Conservation (phyloP, 2,797 vertebrate species). For the Gymnoscopelus braueri region DNA sequence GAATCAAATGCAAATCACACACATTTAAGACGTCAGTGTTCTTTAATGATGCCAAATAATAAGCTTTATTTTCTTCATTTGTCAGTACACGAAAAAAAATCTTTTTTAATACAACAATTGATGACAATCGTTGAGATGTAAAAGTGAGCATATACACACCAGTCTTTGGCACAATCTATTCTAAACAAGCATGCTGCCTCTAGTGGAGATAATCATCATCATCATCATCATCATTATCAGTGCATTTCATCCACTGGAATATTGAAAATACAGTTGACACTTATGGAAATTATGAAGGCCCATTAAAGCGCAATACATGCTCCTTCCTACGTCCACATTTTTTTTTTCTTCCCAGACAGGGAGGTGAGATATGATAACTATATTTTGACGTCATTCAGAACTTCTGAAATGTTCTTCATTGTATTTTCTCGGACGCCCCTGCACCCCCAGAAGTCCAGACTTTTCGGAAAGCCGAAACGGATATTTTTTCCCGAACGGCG, state of each 20-base stretch:
- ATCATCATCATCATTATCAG: slow-evolving; percentile 33
- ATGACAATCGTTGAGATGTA: slow-evolving; percentile 40
- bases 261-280: slow-evolving; percentile 54
- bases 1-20: neutral
- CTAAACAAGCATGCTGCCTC: slow-evolving; percentile 73
- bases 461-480: too few species aligned
- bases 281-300: too few species aligned
- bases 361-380: too few species aligned
- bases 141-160: slow-evolving; percentile 53
- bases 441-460: too few species aligned
- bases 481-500: too few species aligned
- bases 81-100: slow-evolving; percentile 46
- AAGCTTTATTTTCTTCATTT: slow-evolving; percentile 63
- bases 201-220: slow-evolving; percentile 15
- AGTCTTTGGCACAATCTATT: slow-evolving; percentile 72
- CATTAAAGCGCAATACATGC: too few species aligned
- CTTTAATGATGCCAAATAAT: slow-evolving; percentile 50
- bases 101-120: slow-evolving; percentile 45
- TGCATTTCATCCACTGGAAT: slow-evolving; percentile 51
- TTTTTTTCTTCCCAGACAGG: too few species aligned
- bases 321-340: too few species aligned
- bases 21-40: slow-evolving; percentile 26
- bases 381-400: too few species aligned
- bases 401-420: too few species aligned
- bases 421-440: too few species aligned